These are phyloP conservation scores for Pangasius macronema DNA, from an alignment of 2,797 vertebrate genomes.

Conservation along the genomic window DNA sequence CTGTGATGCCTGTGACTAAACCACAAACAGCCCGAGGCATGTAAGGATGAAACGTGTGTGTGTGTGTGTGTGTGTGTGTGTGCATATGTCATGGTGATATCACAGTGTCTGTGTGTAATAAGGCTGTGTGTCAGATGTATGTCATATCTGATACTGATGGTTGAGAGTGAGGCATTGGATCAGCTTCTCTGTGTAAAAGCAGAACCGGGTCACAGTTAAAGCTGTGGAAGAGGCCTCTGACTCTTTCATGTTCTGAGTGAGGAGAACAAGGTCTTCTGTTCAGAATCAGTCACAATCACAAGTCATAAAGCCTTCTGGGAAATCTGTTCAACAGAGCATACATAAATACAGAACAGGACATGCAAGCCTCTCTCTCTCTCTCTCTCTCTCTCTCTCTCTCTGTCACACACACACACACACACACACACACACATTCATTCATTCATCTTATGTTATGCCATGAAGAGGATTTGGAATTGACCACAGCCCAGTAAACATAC, in stretches of 20 bases:
- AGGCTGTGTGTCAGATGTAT: constrained; percentile 22
- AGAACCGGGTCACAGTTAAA: constrained; percentile 39
- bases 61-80: not conserved
- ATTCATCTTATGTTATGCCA: not conserved
- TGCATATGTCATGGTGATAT: constrained; percentile 39
- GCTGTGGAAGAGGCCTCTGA: constrained; percentile 8
- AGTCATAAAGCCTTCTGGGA: constrained; percentile 14
- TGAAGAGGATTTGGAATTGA: not conserved
- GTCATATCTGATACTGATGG: constrained; percentile 21
- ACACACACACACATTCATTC: not conserved
- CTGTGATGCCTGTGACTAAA: constrained; percentile 11
- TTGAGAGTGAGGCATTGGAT: constrained; percentile 31
- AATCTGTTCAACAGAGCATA: constrained; percentile 19
- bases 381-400: not conserved
- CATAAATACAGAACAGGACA: constrained; percentile 3
- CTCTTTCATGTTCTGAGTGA: constrained; percentile 27
- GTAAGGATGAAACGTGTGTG: constrained; percentile 32
- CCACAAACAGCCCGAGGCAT: constrained; percentile 27
- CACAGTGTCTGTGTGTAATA: constrained; percentile 22
- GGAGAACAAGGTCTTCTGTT: constrained; percentile 14
- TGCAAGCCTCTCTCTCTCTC: not conserved
- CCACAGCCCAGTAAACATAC: too few species aligned
- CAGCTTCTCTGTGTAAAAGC: constrained; percentile 27
- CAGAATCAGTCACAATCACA: constrained; percentile 19
- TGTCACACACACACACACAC: not conserved